phyloP scores from a whole-genome alignment of 2,797 vertebrate genomes.

The Cuniculus paca region DNA sequence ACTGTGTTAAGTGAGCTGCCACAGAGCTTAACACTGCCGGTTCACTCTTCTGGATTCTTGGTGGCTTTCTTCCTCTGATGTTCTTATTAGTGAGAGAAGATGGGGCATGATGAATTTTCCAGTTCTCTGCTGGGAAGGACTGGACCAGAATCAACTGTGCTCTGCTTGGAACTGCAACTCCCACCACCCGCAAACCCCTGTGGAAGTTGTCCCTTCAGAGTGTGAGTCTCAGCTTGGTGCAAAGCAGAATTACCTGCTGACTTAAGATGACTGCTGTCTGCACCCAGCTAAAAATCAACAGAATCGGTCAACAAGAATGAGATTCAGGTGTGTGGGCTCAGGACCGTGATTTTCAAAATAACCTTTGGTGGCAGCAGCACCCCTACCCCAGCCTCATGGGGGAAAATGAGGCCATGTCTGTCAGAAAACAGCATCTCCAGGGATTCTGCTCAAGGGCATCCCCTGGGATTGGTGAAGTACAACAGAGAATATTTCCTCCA shows the following conservation, averaged over 20 bases:
- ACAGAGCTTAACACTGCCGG: background rate
- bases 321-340: background rate
- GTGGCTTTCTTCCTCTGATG: background rate
- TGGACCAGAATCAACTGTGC: background rate
- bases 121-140: background rate
- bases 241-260: background rate
- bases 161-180: background rate
- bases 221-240: background rate
- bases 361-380: background rate
- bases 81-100: constrained; percentile 44
- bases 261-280: background rate
- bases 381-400: background rate
- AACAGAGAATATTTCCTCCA: background rate
- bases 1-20: background rate
- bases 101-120: background rate
- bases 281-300: background rate
- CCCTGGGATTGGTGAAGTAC: background rate
- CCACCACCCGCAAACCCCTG: background rate
- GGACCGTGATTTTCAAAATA: constrained; percentile 25
- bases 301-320: background rate
- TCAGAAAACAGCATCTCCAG: background rate
- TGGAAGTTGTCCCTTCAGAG: background rate
- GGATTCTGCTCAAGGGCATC: background rate
- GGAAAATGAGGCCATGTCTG: background rate
- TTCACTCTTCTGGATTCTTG: constrained; percentile 30